A percentile compares a stretch with the other conserved stretches of the same genome.
These are phyloP conservation scores for Choloepus hoffmanni DNA, from an alignment of 2,113 vertebrate species.

Conservation along the genomic window DNA sequence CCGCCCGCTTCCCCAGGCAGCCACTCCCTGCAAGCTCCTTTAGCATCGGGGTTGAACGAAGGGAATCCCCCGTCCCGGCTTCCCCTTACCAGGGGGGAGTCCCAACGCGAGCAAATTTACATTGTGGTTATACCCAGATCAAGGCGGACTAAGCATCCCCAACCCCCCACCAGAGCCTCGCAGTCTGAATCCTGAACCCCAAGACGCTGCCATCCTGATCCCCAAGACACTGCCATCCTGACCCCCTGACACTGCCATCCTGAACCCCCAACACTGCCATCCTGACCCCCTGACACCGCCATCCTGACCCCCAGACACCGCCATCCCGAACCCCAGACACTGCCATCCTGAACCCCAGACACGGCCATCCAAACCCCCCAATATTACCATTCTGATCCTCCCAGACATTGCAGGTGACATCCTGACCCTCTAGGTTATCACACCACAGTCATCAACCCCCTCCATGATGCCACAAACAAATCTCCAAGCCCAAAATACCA, in stretches of 20 bases:
- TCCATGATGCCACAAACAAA: neutral
- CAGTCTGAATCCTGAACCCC: too few relatives aligned
- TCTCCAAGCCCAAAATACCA: neutral
- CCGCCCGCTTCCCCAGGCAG: accelerated
- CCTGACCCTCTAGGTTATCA: neutral
- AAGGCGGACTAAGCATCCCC: neutral
- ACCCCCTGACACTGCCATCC: too few relatives aligned
- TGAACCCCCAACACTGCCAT: too few relatives aligned
- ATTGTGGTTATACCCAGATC: neutral
- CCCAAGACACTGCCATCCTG: too few relatives aligned
- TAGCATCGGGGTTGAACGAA: neutral
- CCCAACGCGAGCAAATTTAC: neutral
- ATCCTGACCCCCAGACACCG: too few relatives aligned
- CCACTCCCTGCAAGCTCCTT: neutral
- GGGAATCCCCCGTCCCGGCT: too few relatives aligned
- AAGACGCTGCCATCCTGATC: too few relatives aligned
- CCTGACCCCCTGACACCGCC: too few relatives aligned
- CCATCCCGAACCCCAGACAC: too few relatives aligned
- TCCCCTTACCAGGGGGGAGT: neutral
- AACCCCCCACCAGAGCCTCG: neutral
- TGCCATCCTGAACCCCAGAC: too few relatives aligned
- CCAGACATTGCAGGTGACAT: neutral
- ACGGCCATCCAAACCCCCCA: neutral
- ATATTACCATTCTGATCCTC: neutral
- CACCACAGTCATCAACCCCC: too few relatives aligned